phyloP scores from a whole-genome alignment of 2,888 invertebrate genomes.

The Drosophila mayaguana region DNA sequence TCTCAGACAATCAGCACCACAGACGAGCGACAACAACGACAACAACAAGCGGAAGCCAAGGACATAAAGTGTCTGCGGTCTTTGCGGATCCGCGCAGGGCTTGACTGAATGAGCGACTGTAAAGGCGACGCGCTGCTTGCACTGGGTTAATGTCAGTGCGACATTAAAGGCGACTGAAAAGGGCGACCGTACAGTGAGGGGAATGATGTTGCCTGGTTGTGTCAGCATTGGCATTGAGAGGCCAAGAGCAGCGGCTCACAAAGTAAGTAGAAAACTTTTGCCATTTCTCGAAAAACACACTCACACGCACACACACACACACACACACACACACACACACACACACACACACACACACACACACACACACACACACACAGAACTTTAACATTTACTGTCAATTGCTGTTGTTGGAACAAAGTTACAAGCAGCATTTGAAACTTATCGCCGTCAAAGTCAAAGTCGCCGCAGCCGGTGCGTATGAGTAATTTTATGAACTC shows the following conservation, averaged over 20 bases:
- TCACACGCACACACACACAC: conserved; percentile 25
- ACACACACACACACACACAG: conserved; percentile 24
- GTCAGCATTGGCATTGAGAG: conserved; percentile 27
- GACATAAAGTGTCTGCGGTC: conserved; percentile 44
- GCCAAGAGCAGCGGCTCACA: conserved; percentile 52
- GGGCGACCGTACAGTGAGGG: not conserved
- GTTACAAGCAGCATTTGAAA: conserved; percentile 80
- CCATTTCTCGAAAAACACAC: conserved; percentile 62
- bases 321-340: conserved; percentile 26
- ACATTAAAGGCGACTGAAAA: conserved; percentile 19
- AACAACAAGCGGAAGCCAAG: conserved; percentile 43
- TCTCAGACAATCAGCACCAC: conserved; percentile 62
- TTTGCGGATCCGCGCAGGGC: conserved; percentile 31
- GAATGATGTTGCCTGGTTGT: not conserved
- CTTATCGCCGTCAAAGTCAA: conserved; percentile 60
- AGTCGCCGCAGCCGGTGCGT: conserved; percentile 56
- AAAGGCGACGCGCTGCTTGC: conserved; percentile 45
- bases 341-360: conserved; percentile 38
- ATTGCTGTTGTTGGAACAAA: conserved; percentile 53
- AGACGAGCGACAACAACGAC: conserved; percentile 22
- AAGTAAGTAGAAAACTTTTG: conserved; percentile 73
- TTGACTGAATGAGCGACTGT: conserved; percentile 61
- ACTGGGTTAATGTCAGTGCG: conserved; percentile 55
- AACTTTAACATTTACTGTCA: conserved; percentile 64
- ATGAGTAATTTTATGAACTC: conserved; percentile 73